Evolutionary conservation across 2,888 invertebrate genomes (phyloP), one percentile per base, ranked within the genome.

Genomic region (Callinectes sapidus): DNA sequence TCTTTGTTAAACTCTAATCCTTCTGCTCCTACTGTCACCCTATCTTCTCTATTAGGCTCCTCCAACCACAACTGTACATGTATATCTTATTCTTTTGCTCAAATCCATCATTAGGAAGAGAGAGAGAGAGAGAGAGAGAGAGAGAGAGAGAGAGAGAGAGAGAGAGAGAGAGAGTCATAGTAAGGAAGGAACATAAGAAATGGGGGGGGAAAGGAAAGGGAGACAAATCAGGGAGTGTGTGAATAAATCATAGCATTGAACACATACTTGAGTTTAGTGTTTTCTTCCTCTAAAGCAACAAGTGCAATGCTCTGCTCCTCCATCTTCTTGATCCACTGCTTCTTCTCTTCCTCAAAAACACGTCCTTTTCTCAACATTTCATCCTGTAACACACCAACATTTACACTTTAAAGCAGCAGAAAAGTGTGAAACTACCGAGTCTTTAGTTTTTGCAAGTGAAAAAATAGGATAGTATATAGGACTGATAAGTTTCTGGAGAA

Each of bases 251-350:
- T 2, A 10, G 28, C 10, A 28, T 71, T 28, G 28, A 71, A 71
- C 28, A 71, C 71, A 8, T 71, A 71, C 71, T 71, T 71, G 28
- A 71, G 71, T 10, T 23, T 71, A 13, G n/a, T 71, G 28, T 71
- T 71, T 71, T 71, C 71, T 6, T 71, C 71, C 71, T 71, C 71
- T 5, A 71, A n/a, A 71, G 71, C 28, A 28, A 71, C 71, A 13
- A 71, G 28, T 28, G 71, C 71, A 71, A 71, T 71, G n/a, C 71
- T 71, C 71, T 71, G 71, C 28, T 71, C 71, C 10, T 71, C 71
- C 28, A 28, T 13, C n/a, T n/a, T 71, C 71, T 71, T 71, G 13
- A 28, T 71, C 71, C 71, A 71, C 1, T 28, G 71, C 71, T 71
- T 71, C 10, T 71, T 71, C 71, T 71, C 71, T 13, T 71, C 71